Conservation (phyloP, 2,888 invertebrate genomes). For the Capitulum mitella region DNA sequence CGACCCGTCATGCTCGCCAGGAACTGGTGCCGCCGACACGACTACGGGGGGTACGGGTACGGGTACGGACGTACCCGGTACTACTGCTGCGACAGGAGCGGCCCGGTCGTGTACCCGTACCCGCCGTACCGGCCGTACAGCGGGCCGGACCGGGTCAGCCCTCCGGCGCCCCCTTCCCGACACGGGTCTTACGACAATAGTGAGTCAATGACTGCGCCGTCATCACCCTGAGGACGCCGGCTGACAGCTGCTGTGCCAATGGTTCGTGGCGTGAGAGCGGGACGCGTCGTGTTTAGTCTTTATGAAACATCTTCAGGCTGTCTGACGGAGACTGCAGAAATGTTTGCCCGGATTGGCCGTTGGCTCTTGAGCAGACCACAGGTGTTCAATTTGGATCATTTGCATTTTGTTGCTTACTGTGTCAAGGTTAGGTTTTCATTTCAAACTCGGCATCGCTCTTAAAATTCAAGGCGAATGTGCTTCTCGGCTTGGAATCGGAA, state of each 20-base stretch:
- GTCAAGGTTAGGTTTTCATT: no score
- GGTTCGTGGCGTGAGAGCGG: background rate
- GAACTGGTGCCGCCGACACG: background rate
- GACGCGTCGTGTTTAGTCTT: no score
- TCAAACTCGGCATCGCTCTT: no score
- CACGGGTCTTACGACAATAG: background rate
- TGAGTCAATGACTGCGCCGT: background rate
- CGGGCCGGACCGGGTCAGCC: background rate
- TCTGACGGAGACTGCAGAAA: no score
- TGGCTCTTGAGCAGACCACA: no score
- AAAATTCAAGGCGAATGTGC: no score
- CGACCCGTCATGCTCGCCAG: no score
- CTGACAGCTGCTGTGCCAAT: background rate
- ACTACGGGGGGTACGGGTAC: background rate
- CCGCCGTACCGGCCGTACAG: background rate
- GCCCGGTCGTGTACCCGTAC: background rate
- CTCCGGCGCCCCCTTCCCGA: background rate
- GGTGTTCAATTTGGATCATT: no score
- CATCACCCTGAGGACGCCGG: background rate
- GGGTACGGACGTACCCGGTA: background rate
- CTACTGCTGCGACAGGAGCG: background rate
- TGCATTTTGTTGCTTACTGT: no score
- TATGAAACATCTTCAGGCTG: no score
- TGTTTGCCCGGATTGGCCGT: no score
- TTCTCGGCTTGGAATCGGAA: no score